Evolutionary conservation across 2,113 vertebrate species (phyloP), one percentile per base, ranked within the genome.

Genomic region (Brachirus orientalis): DNA sequence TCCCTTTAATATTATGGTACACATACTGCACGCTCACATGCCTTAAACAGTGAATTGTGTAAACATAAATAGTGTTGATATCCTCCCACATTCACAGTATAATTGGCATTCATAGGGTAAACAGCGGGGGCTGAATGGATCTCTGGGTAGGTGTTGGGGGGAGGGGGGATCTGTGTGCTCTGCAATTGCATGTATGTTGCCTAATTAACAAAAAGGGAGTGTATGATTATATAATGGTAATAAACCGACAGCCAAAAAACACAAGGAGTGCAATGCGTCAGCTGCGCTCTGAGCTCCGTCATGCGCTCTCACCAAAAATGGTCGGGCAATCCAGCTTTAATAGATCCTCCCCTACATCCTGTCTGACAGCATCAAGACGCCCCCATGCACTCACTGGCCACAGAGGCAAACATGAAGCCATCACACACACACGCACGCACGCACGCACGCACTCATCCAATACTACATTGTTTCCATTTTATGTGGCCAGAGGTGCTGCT

Each of bases 211-310:
- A 35, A 59, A 6, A 28, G 28, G 28, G 28, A 28, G 82, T 62
- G 33, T 48, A 11, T 59, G 58, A 80, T 87, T 84, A 84, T 72
- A 85, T 86, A 83, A 88, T 71, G 63, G 38, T 58, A 56, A 85
- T 75, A 78, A 72, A 70, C 38, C 54, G 37, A 65, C 17, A 75
- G 66, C 65, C 63, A 61, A 72, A 61, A 72, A 78, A 47, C 51
- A 53, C 50, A 46, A 59, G 46, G 71, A 85, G 80, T 83, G 83
- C 82, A 86, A 84, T 87, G 85, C 83, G 86, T 88, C 89, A 89
- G 86, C 77, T 75, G 77, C 75, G 75, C 80, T 82, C 79, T 72
- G 48, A 86, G 74, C 18, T 82, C 86, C 67, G 65, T 50, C 48
- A 61, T 62, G 73, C 67, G 59, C 58, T 33, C 80, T 82, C 79